Conservation (phyloP, 2,888 invertebrate genomes). For the Drosophila vallismaia region DNA sequence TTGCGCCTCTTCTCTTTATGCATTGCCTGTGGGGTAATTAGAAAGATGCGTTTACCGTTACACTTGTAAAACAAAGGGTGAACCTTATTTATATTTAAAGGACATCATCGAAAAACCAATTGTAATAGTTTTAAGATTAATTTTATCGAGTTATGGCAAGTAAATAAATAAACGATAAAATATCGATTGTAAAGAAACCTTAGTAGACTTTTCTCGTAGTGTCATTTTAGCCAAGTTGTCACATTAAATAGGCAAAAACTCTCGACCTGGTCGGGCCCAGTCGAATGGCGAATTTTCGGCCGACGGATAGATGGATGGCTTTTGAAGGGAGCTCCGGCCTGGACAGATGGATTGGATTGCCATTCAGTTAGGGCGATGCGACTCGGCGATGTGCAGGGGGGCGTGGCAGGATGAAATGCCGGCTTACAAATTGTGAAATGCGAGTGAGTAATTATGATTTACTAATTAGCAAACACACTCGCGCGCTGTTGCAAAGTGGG, state of each 20-base stretch:
- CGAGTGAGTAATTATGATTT: conserved; percentile 77
- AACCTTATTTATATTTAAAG: neutral
- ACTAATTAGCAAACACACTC: conserved; percentile 71
- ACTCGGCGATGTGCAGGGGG: neutral
- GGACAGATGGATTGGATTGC: conserved; percentile 42
- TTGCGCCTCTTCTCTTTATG: conserved; percentile 19
- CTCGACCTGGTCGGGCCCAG: conserved; percentile 9
- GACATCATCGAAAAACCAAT: neutral
- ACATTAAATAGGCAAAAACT: conserved; percentile 29
- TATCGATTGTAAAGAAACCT: neutral
- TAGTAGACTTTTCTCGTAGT: neutral
- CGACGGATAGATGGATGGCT: conserved; percentile 19
- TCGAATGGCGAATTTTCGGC: conserved; percentile 15
- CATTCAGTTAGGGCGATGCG: conserved; percentile 8
- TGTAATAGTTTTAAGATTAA: neutral
- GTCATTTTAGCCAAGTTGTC: conserved; percentile 25
- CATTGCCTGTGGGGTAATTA: conserved; percentile 30
- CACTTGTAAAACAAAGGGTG: conserved; percentile 6
- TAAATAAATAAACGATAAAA: neutral
- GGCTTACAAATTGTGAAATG: conserved; percentile 68
- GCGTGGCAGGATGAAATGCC: neutral
- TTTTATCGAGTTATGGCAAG: too few species aligned
- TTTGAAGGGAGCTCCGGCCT: conserved; percentile 6
- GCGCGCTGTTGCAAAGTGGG: conserved; percentile 10
- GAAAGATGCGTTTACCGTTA: conserved; percentile 30